These are phyloP conservation scores for Phaonia tiefii DNA, from an alignment of 2,888 invertebrate species.

Conservation along the genomic window DNA sequence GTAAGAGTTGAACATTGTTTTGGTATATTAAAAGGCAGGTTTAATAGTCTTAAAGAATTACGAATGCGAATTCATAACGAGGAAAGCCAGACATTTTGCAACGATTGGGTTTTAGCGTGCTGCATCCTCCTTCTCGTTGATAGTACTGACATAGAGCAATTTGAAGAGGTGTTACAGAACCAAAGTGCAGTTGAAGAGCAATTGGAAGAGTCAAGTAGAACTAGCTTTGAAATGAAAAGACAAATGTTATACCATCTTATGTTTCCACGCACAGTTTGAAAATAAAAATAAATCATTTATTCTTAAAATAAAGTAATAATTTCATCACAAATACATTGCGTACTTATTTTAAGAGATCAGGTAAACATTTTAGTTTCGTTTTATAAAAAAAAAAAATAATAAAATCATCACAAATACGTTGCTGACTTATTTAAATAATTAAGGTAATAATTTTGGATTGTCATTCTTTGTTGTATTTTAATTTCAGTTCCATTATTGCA, in stretches of 20 bases:
- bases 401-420: slow-evolving; percentile 41
- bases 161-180: slow-evolving; percentile 42
- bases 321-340: not conserved
- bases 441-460: slow-evolving; percentile 43
- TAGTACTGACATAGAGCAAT: slow-evolving; percentile 28
- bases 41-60: slow-evolving; percentile 44
- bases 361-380: slow-evolving; percentile 44
- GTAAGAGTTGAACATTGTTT: slow-evolving; percentile 45
- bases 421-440: slow-evolving; percentile 45
- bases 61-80: slow-evolving; percentile 46
- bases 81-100: slow-evolving; percentile 50
- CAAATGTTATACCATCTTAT: slow-evolving; percentile 49
- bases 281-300: slow-evolving; percentile 49
- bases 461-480: slow-evolving; percentile 48
- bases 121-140: slow-evolving; percentile 40
- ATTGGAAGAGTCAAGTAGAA: slow-evolving; percentile 32
- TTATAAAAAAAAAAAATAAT: slow-evolving; percentile 39
- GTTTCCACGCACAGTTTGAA: slow-evolving; percentile 48
- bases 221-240: slow-evolving; percentile 42
- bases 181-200: slow-evolving; percentile 41
- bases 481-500: slow-evolving; percentile 46
- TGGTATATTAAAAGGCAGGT: slow-evolving; percentile 40
- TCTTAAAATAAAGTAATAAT: slow-evolving; percentile 39
- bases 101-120: slow-evolving; percentile 43
- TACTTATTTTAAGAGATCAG: slow-evolving; percentile 21